Evolutionary conservation across 2,888 invertebrate species (phyloP), one percentile per base, ranked within the genome.

Genomic region (Smittia aterrima): DNA sequence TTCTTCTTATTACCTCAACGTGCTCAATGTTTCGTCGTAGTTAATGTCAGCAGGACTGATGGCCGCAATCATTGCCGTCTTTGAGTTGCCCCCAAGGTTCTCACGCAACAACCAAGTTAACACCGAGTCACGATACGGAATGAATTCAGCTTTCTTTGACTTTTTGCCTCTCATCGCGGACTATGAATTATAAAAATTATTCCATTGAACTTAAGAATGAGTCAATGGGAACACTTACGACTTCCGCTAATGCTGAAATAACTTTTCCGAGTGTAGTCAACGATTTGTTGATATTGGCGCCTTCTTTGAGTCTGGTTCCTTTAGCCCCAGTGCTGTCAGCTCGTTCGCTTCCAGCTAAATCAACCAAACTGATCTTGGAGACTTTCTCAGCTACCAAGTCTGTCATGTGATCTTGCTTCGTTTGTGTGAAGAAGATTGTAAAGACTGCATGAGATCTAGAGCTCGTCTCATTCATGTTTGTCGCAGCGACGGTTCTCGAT

Each of bases 381-480:
- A 89, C 94, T 87, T 98, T 98, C 83, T 99, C 98, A 1, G 97
- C 95, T 75, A 90, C 89, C 77, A 98, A 86, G 79, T 95, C 92
- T 1, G 97, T 98, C 76, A 90, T 88, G 76, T 86, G 85, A 81
- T 98, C 98, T 78, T 92, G 90, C 76, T 92, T 88, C 80, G 93
- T 93, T 83, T 99, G 99, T 9, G 98, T 98, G 84, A 99, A 96
- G 84, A 99, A 96, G 80, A 99, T 98, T 4, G 98, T 99, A 84
- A 99, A 99, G 1, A 99, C 98, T 18, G 99, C 99, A 85, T 99
- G 99, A 0, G 98, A 99, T 78, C 99, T 90, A 76, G 96, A 96
- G 77, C 98, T 98, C 0, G 98, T 98, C 85, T 99, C 98, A 85
- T 99, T 99, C 99, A 99, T 99, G 85, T 99, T 99, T 0, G 99